These are phyloP conservation scores for Tapera naevia DNA, from an alignment of 2,797 vertebrate genomes.

Conservation along the genomic window DNA sequence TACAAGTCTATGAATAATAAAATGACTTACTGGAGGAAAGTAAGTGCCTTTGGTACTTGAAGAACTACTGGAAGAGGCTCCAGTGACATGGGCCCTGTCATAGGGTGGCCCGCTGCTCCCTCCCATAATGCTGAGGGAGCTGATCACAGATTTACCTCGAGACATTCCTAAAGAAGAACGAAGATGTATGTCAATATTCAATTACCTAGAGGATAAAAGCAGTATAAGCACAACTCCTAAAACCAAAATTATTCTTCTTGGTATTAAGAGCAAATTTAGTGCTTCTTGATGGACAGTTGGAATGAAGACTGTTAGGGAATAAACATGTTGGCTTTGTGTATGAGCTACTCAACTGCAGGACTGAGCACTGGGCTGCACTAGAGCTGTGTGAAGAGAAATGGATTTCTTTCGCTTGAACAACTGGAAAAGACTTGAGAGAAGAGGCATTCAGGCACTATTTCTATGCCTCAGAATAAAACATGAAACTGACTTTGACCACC, in stretches of 20 bases:
- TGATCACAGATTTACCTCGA: constrained; percentile 94
- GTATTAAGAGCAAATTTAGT: background rate
- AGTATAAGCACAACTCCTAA: background rate
- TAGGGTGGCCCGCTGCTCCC: constrained; percentile 96
- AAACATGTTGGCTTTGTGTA: background rate
- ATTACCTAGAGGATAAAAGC: background rate
- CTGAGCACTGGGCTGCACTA: background rate
- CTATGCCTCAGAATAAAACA: constrained; percentile 8
- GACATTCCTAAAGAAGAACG: constrained; percentile 86
- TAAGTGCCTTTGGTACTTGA: constrained; percentile 97
- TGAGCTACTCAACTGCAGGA: background rate
- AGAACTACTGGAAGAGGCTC: constrained; percentile 96
- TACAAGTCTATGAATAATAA: background rate
- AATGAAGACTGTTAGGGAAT: background rate
- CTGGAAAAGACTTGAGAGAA: constrained; percentile 1
- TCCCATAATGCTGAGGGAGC: constrained; percentile 97
- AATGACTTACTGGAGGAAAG: constrained; percentile 90
- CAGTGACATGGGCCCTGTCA: constrained; percentile 95
- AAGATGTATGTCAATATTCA: background rate
- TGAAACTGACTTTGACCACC: background rate
- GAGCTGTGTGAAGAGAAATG: background rate
- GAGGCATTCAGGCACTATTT: background rate
- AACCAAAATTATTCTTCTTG: background rate
- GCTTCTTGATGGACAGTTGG: background rate
- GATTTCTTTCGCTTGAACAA: background rate